Percentiles rank a stretch among this genome's conserved stretches.
Evolutionary conservation across 2,113 vertebrate species (phyloP).

Genomic region (Hippolais icterina): DNA sequence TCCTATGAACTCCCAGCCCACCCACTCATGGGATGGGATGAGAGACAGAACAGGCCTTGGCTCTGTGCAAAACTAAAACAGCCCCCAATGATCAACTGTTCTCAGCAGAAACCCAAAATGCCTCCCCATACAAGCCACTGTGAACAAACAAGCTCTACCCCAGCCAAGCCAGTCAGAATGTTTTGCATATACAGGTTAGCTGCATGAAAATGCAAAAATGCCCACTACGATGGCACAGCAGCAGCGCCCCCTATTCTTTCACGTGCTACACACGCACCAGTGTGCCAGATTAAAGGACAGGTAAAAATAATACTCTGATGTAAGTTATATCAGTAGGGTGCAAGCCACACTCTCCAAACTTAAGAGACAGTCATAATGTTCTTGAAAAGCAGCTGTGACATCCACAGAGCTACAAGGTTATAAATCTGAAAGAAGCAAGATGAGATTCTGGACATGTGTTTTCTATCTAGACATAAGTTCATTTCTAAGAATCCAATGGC

Average conservation of each 20-base stretch:
- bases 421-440: background rate
- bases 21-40: accelerated
- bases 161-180: background rate
- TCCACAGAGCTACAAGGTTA: background rate
- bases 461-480: background rate
- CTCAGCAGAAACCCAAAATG: background rate
- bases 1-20: background rate
- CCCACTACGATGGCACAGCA: accelerated
- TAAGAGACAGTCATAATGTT: background rate
- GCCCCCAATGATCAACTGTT: background rate
- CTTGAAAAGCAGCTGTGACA: background rate
- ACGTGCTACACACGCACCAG: background rate
- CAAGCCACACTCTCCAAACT: background rate
- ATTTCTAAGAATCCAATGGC: background rate
- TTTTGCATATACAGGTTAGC: background rate
- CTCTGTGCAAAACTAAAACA: background rate
- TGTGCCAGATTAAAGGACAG: background rate
- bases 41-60: background rate
- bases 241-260: background rate
- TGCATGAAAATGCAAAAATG: background rate
- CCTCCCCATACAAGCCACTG: no score
- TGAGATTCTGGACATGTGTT: background rate
- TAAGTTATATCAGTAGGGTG: background rate
- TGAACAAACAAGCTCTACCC: background rate
- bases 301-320: background rate